Evolutionary conservation across 1,140 invertebrate genomes (phyloP).

Genomic region (Schlechtendalia chinensis): DNA sequence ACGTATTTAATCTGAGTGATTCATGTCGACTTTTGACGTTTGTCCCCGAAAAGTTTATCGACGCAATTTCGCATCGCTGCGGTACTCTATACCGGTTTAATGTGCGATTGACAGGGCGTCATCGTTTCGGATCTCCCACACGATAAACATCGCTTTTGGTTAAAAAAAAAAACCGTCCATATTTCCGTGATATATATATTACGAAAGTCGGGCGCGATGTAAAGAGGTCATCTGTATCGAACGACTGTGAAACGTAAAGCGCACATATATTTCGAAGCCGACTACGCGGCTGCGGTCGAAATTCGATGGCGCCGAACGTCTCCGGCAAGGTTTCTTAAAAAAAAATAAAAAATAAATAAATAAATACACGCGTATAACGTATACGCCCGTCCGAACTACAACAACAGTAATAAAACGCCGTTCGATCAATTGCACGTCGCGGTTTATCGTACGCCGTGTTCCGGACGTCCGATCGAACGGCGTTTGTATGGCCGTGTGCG

Average conservation of each 20-base stretch:
- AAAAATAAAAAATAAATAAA: not conserved
- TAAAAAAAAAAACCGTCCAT: not conserved
- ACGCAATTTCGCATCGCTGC: not conserved
- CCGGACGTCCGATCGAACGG: too few species aligned
- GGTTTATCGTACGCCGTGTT: not conserved
- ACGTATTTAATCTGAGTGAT: slow-evolving; percentile 7
- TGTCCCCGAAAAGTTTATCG: not conserved
- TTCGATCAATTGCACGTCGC: not conserved
- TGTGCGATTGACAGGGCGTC: slow-evolving; percentile 21
- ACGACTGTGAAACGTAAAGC: not conserved
- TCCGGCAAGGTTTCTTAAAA: not conserved
- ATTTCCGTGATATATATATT: not conserved
- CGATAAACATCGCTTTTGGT: not conserved
- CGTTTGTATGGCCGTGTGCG: too few species aligned
- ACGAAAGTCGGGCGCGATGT: not conserved
- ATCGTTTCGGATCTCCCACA: not conserved
- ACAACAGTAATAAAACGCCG: slow-evolving; percentile 6
- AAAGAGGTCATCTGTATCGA: not conserved
- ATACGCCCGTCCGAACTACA: not conserved
- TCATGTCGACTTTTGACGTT: slow-evolving; percentile 2
- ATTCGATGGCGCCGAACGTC: slow-evolving; percentile 18
- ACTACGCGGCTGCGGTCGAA: not conserved
- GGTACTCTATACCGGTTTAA: not conserved
- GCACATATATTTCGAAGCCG: not conserved
- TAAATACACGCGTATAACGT: not conserved